A percentile compares a stretch with the other conserved stretches of the same genome.
These are phyloP conservation scores for Ornithorhynchus anatinus DNA, from an alignment of 2,113 vertebrate genomes.

Conservation along the genomic window DNA sequence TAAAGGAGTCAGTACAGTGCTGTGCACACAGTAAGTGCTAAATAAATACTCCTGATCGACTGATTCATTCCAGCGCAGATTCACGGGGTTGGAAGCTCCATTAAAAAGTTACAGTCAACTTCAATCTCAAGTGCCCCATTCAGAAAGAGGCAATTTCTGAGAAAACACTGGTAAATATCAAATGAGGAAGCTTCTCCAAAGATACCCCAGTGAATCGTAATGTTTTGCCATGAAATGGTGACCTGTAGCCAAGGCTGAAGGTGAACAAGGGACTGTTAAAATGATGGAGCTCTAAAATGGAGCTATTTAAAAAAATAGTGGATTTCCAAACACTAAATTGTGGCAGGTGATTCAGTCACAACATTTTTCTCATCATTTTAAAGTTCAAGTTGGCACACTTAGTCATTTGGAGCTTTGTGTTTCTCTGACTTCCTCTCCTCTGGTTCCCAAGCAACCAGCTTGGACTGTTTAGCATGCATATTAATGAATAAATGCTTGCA, in stretches of 20 bases:
- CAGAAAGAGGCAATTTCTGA: constrained; percentile 4
- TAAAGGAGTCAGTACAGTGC: too few species aligned
- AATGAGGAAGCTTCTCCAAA: neutral
- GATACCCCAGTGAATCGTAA: neutral
- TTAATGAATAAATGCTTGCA: constrained; percentile 9
- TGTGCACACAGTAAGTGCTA: too few species aligned
- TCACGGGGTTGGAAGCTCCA: too few species aligned
- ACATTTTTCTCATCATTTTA: constrained; percentile 20
- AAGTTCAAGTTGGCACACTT: constrained; percentile 21
- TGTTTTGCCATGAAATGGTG: constrained; percentile 7
- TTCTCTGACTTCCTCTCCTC: constrained; percentile 7
- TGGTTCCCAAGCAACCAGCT: constrained; percentile 36
- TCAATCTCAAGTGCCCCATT: too few species aligned
- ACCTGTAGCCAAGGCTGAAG: neutral
- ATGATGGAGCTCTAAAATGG: neutral
- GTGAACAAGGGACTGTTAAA: neutral
- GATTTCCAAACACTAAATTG: neutral
- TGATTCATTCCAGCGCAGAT: too few species aligned
- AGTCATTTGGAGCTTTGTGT: neutral
- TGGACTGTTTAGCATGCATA: constrained; percentile 18
- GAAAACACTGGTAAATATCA: neutral
- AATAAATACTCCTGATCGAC: too few species aligned
- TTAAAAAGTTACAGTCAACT: too few species aligned
- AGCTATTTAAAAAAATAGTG: neutral
- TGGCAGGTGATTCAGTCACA: constrained; percentile 4